phyloP scores from a whole-genome alignment of 1,140 invertebrate species.

The Ips nitidus region DNA sequence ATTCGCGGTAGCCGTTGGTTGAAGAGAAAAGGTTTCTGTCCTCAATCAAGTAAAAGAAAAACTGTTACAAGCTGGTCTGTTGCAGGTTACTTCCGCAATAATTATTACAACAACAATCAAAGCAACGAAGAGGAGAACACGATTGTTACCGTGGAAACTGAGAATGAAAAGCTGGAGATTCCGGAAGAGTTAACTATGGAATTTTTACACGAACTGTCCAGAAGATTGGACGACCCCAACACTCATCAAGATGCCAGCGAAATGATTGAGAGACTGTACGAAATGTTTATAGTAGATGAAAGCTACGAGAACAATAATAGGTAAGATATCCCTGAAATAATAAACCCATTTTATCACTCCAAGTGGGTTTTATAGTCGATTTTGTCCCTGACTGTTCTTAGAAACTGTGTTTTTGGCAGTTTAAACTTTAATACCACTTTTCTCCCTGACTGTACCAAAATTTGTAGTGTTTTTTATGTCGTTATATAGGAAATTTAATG shows the following conservation, averaged over 20 bases:
- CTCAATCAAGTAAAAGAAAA: neutral
- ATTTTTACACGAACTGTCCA: conserved; percentile 66
- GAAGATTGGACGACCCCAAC: conserved; percentile 70
- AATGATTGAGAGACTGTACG: conserved; percentile 77
- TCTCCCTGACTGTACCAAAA: no score
- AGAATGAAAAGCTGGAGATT: conserved; percentile 62
- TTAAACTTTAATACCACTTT: no score
- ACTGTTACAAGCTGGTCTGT: neutral
- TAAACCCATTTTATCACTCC: neutral
- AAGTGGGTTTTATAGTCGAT: no score
- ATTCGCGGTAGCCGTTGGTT: conserved; percentile 58
- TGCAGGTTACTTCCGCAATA: conserved; percentile 52
- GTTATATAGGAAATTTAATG: no score
- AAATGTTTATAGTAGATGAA: conserved; percentile 74
- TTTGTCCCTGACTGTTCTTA: no score
- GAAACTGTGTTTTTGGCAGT: no score
- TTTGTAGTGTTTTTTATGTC: no score
- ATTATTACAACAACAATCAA: conserved; percentile 43
- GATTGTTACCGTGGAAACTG: conserved; percentile 51
- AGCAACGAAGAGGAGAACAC: conserved; percentile 53
- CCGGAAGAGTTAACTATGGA: conserved; percentile 75
- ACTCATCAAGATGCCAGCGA: conserved; percentile 73
- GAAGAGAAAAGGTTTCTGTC: conserved; percentile 50
- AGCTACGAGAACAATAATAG: conserved; percentile 65
- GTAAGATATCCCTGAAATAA: conserved; percentile 39